Percentiles rank a stretch among this genome's conserved stretches.
Evolutionary conservation across 2,888 invertebrate genomes (phyloP).

Genomic region (Allolobophora icterica): DNA sequence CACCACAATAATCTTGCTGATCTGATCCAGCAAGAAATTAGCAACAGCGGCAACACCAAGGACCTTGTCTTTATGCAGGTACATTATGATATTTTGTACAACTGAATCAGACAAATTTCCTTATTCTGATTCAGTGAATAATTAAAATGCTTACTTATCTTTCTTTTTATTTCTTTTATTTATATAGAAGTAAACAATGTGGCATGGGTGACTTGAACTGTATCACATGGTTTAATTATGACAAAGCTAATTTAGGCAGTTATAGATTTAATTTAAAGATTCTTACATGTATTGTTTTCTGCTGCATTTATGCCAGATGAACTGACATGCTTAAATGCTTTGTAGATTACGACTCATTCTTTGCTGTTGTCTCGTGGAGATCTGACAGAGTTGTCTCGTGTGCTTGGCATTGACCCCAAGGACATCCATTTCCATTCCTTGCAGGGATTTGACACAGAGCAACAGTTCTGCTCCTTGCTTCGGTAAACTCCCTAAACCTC

Average conservation of each 20-base stretch:
- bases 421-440: slow-evolving; percentile 50
- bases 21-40: slow-evolving; percentile 48
- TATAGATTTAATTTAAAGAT: too few species aligned
- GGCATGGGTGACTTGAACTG: too few species aligned
- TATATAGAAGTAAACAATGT: too few species aligned
- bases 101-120: background rate
- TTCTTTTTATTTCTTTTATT: too few species aligned
- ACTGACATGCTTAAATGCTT: background rate
- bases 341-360: slow-evolving; percentile 56
- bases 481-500: slow-evolving; percentile 45
- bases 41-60: background rate
- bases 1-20: slow-evolving; percentile 54
- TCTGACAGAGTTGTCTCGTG: slow-evolving; percentile 41
- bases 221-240: too few species aligned
- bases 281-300: background rate
- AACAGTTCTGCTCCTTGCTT: slow-evolving; percentile 54
- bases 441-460: slow-evolving; percentile 58
- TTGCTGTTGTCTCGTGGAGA: slow-evolving; percentile 52
- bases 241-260: too few species aligned
- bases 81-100: background rate
- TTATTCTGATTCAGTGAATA: background rate
- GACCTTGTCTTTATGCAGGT: slow-evolving; percentile 22
- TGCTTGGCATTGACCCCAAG: slow-evolving; percentile 42
- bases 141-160: background rate
- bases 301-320: background rate